These are phyloP conservation scores for Hydrozoanthus gracilis DNA, from an alignment of 92 coral and sea anemone genomes.

Conservation along the genomic window DNA sequence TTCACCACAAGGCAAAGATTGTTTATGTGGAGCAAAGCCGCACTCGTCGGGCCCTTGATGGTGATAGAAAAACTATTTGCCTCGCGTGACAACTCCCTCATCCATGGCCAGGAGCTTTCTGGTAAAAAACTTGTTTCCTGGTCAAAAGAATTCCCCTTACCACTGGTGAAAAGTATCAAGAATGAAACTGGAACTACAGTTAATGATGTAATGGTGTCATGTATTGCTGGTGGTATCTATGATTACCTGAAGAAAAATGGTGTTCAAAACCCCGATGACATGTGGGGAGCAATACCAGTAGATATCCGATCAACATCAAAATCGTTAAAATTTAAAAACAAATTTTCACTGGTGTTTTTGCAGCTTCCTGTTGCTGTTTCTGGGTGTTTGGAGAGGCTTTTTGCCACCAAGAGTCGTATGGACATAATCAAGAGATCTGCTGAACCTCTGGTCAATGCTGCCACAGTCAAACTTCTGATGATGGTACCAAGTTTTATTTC, in stretches of 20 bases:
- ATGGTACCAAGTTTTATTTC: slow-evolving; percentile 86
- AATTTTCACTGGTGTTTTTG: slow-evolving; percentile 92
- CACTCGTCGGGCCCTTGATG: slow-evolving; percentile 77
- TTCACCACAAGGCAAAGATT: slow-evolving; percentile 89
- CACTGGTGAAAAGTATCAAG: slow-evolving; percentile 84
- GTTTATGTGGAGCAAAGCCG: slow-evolving; percentile 96
- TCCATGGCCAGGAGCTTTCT: slow-evolving; percentile 87
- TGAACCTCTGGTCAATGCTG: slow-evolving; percentile 86
- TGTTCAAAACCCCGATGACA: slow-evolving; percentile 70
- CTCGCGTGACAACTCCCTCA: slow-evolving; percentile 71
- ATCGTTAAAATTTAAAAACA: slow-evolving; percentile 81
- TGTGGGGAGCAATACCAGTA: slow-evolving; percentile 96
- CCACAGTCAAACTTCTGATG: slow-evolving; percentile 81
- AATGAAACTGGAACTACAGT: slow-evolving; percentile 88
- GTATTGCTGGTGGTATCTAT: slow-evolving; percentile 88
- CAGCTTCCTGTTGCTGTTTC: slow-evolving; percentile 83
- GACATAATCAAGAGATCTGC: slow-evolving; percentile 94
- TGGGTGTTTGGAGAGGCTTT: slow-evolving; percentile 79
- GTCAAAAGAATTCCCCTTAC: slow-evolving; percentile 86
- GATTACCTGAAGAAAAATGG: slow-evolving; percentile 70
- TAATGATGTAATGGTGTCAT: slow-evolving; percentile 97
- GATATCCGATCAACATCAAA: slow-evolving; percentile 85
- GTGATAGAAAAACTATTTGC: slow-evolving; percentile 74
- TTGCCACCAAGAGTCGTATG: slow-evolving; percentile 89
- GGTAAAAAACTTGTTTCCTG: slow-evolving; percentile 89